Conservation (phyloP, 2,888 invertebrate genomes). For the Tyria jacobaeae region DNA sequence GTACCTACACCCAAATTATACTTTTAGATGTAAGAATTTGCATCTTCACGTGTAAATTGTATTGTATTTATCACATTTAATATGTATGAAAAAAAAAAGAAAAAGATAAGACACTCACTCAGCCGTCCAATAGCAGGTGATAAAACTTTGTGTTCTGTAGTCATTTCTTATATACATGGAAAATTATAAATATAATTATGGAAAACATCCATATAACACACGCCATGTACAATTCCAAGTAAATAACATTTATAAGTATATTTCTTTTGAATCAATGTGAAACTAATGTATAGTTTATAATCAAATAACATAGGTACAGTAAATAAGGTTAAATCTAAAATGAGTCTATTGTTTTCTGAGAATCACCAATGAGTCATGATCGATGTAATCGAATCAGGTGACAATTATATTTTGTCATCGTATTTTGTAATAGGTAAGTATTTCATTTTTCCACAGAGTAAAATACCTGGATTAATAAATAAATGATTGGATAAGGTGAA, state of each 20-base stretch:
- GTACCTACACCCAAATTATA: too few species aligned
- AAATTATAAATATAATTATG: slow-evolving; percentile 35
- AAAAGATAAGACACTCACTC: slow-evolving; percentile 1
- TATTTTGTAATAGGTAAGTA: too few species aligned
- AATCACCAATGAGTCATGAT: slow-evolving; percentile 42
- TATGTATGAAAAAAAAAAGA: too few species aligned
- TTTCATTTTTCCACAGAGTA: too few species aligned
- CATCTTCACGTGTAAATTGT: too few species aligned
- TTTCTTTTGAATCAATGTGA: slow-evolving; percentile 25
- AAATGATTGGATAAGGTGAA: not conserved
- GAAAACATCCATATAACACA: slow-evolving; percentile 21
- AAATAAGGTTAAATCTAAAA: slow-evolving; percentile 31
- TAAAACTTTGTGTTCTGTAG: slow-evolving; percentile 10
- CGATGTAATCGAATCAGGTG: slow-evolving; percentile 44
- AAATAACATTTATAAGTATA: slow-evolving; percentile 13
- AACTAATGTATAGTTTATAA: slow-evolving; percentile 31
- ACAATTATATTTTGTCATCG: too few species aligned
- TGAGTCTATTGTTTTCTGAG: slow-evolving; percentile 44
- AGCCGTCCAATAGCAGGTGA: slow-evolving; percentile 8
- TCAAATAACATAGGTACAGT: slow-evolving; percentile 27
- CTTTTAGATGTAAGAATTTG: too few species aligned
- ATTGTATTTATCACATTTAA: too few species aligned
- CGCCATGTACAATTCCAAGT: not conserved
- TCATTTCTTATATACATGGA: too few species aligned
- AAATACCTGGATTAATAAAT: not conserved